A percentile compares a stretch with the other conserved stretches of the same genome.
phyloP scores from a whole-genome alignment of 2,113 vertebrate genomes.

The Melanerpes aurifrons region DNA sequence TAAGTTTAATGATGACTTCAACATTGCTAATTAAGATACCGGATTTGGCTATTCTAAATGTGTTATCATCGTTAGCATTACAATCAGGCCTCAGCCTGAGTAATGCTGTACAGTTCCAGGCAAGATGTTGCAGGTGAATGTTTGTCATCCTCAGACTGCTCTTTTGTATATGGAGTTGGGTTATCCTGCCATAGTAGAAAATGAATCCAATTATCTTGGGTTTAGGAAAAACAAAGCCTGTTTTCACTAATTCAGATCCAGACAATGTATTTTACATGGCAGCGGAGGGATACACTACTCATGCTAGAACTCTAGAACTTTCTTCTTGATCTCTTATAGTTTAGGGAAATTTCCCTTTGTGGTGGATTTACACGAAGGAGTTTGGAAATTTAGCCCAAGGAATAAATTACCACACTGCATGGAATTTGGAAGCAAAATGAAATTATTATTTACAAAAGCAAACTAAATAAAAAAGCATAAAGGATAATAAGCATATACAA shows the following conservation, averaged over 20 bases:
- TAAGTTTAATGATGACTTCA: not conserved
- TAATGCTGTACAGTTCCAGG: not conserved
- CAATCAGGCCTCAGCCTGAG: not conserved
- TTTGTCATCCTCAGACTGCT: not conserved
- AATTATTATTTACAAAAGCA: too few species aligned
- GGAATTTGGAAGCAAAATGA: too few species aligned
- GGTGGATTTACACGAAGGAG: too few species aligned
- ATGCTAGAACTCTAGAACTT: not conserved
- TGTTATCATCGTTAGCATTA: not conserved
- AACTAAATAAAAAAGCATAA: too few species aligned
- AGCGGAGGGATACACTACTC: not conserved
- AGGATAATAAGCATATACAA: too few species aligned
- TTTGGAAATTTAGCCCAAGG: too few species aligned
- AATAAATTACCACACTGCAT: too few species aligned
- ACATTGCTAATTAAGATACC: not conserved
- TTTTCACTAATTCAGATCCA: not conserved
- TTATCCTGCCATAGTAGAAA: not conserved
- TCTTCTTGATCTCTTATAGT: not conserved
- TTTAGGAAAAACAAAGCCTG: not conserved
- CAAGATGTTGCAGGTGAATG: not conserved
- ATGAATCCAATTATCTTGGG: not conserved
- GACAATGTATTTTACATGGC: not conserved
- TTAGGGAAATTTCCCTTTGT: not conserved
- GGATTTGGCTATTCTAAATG: not conserved
- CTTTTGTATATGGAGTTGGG: not conserved